A percentile compares a stretch with the other conserved stretches of the same genome.
Evolutionary conservation across 2,797 vertebrate species (phyloP).

Genomic region (Gymnocypris eckloni): DNA sequence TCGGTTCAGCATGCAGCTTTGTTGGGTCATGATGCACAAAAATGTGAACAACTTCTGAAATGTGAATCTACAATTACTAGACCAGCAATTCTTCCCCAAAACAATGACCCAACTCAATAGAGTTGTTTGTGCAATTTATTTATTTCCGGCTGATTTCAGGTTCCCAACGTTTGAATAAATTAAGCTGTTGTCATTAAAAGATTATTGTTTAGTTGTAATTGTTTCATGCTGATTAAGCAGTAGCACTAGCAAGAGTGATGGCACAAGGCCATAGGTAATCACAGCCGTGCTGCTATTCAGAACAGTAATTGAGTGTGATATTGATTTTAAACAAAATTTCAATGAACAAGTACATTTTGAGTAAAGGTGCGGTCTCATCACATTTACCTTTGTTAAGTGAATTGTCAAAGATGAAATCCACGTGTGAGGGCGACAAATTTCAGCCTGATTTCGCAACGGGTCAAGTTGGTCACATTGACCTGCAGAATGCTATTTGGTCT

Average conservation of each 20-base stretch:
- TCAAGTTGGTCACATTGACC: background rate
- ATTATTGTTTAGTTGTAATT: background rate
- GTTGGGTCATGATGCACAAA: background rate
- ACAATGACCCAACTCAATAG: background rate
- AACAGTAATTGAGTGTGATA: constrained; percentile 13
- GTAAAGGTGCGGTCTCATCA: background rate
- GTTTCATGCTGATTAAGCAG: background rate
- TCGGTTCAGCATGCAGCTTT: background rate
- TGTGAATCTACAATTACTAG: background rate
- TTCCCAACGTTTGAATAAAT: background rate
- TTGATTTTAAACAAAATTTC: background rate
- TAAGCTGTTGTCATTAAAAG: background rate
- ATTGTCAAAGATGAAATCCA: background rate
- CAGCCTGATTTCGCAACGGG: background rate
- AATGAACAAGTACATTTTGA: background rate
- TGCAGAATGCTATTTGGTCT: background rate
- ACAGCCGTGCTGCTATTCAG: background rate
- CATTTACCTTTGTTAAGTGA: background rate
- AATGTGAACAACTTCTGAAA: background rate
- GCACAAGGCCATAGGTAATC: background rate
- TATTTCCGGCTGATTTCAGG: background rate
- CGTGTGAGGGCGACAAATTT: background rate
- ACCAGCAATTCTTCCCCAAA: background rate
- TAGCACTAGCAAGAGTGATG: background rate
- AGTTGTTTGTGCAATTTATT: background rate